These are phyloP conservation scores for Apamea crenata DNA, from an alignment of 2,888 invertebrate species.

Conservation along the genomic window DNA sequence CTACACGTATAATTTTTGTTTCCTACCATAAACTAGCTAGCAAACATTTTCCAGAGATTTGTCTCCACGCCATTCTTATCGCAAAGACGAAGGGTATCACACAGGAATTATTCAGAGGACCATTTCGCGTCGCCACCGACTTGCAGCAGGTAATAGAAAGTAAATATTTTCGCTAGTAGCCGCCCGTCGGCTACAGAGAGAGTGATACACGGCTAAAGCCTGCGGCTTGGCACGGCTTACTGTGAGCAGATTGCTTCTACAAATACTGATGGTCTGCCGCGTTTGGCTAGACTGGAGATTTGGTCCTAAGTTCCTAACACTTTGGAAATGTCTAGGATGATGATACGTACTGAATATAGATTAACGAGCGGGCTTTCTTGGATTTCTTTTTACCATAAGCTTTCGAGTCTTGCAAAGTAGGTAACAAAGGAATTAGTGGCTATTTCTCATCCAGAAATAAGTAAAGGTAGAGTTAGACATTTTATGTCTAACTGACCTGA, in stretches of 20 bases:
- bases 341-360: constrained; percentile 10
- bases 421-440: not conserved
- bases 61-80: constrained; percentile 28
- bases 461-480: too few species aligned
- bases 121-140: constrained; percentile 50
- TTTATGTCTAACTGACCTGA: too few species aligned
- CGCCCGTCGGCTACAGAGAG: constrained; percentile 57
- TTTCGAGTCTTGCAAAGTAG: not conserved
- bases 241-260: constrained; percentile 56
- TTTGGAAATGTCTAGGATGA: constrained; percentile 30
- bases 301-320: constrained; percentile 40
- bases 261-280: constrained; percentile 51
- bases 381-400: not conserved
- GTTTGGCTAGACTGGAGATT: constrained; percentile 30
- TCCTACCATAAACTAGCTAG: not conserved
- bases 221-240: constrained; percentile 60
- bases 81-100: constrained; percentile 36
- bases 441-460: not conserved
- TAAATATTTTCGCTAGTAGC: constrained; percentile 77
- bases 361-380: constrained; percentile 9
- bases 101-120: constrained; percentile 60
- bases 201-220: constrained; percentile 57
- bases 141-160: constrained; percentile 77
- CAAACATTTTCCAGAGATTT: not conserved
- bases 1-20: not conserved